Evolutionary conservation across 2,113 vertebrate genomes (phyloP), one percentile per base, ranked within the genome.

Genomic region (Dasyprocta punctata): DNA sequence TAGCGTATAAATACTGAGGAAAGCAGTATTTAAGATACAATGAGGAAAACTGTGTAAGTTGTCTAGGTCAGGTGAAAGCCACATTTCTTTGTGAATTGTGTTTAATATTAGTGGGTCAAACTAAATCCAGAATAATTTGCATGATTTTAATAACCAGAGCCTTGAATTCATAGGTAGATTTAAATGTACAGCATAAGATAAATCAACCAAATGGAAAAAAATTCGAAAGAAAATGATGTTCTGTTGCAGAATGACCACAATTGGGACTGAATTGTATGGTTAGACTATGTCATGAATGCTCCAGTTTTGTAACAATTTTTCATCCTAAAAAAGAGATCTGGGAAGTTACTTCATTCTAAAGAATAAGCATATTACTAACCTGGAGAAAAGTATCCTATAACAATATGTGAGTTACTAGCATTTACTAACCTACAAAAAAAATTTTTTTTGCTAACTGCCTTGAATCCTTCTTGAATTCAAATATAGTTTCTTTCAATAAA

Each of bases 281-380:
- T 17, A 56, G 13, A 0, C 36, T 67, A 1, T 38, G 1, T 14
- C 60, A 7, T 26, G 7, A 26, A 56, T 3, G 7, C 7, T 38
- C 4, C 0, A 69, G 7, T 3, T 90, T 73, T 95, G 20, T 24
- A 6, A 41, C 2, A 60, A 1, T 54, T 49, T 12, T 19, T 92
- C 1, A 26, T 86, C 52, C 1, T 56, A n/a, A 63, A 38, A 1
- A n/a, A n/a, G n/a, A 73, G 4, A 44, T 10, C 17, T n/a, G 0
- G 26, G 1, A 81, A 47, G 36, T 56, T 38, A 60, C 1, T 30
- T 80, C 63, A 4, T 75, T 61, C 5, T 90, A 61, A 88, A 90
- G 14, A 4, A 36, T 60, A 69, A 67, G 41, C 8, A 63, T 2
- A 90, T 13, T 28, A 44, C 20, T 49, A 33, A 49, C 6, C 69